These are phyloP conservation scores for Ophiodon elongatus DNA, from an alignment of 2,113 vertebrate genomes.

Conservation along the genomic window DNA sequence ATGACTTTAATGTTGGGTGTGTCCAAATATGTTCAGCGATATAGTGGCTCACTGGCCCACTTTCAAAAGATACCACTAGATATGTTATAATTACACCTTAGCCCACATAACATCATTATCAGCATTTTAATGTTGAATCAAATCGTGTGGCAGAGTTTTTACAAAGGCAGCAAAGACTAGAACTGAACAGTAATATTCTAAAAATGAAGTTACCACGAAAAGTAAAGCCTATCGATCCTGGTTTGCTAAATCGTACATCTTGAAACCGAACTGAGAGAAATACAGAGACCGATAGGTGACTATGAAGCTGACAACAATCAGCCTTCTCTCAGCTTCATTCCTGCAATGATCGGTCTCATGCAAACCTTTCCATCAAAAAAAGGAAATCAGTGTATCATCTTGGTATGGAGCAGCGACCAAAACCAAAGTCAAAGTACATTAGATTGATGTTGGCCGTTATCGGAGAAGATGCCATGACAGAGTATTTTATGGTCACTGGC, in stretches of 20 bases:
- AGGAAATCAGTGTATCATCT: neutral
- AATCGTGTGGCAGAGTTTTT: neutral
- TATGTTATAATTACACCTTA: neutral
- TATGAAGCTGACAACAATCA: neutral
- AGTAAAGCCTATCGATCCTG: neutral
- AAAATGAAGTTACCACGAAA: neutral
- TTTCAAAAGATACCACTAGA: neutral
- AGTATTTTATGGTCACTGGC: conserved; percentile 4
- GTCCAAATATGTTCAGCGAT: neutral
- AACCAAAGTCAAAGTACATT: neutral
- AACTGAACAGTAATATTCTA: neutral
- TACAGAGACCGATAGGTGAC: neutral
- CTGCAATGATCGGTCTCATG: neutral
- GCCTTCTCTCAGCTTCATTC: neutral
- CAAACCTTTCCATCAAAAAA: neutral
- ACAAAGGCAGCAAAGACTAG: neutral
- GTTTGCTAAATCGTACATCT: neutral
- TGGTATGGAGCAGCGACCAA: neutral
- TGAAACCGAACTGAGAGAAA: neutral
- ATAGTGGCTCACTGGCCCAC: neutral
- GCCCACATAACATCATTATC: neutral
- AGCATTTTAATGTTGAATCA: neutral
- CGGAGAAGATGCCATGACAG: no score
- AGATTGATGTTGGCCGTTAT: neutral
- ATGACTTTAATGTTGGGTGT: neutral